These are phyloP conservation scores for Kryphioiulus occultus DNA, from an alignment of 2,888 invertebrate species.

Conservation along the genomic window DNA sequence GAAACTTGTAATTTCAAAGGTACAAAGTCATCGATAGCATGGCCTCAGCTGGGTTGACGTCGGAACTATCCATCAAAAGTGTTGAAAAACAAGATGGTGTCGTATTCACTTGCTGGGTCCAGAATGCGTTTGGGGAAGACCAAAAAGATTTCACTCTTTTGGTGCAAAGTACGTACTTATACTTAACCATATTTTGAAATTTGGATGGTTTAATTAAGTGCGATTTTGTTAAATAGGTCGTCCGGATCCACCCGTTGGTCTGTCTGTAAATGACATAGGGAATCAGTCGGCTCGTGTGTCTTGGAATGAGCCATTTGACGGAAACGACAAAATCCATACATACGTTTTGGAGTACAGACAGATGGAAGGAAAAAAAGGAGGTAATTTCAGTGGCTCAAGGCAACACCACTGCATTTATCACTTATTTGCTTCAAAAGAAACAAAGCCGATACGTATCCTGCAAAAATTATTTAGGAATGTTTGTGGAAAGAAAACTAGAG, in stretches of 20 bases:
- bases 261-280: slow-evolving; percentile 46
- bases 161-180: slow-evolving; percentile 49
- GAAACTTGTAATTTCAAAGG: slow-evolving; percentile 44
- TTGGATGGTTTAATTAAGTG: not conserved
- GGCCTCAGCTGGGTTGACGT: slow-evolving; percentile 46
- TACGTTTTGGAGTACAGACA: slow-evolving; percentile 48
- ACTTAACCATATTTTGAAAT: not conserved
- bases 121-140: slow-evolving; percentile 50
- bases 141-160: slow-evolving; percentile 12
- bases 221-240: slow-evolving; percentile 3
- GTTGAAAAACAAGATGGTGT: slow-evolving; percentile 46
- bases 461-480: not conserved
- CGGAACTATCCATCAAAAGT: slow-evolving; percentile 46
- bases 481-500: no score
- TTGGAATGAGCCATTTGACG: slow-evolving; percentile 51
- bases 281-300: slow-evolving; percentile 49
- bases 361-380: slow-evolving; percentile 39
- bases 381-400: not conserved
- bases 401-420: no score
- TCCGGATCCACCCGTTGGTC: slow-evolving; percentile 49
- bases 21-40: slow-evolving; percentile 42
- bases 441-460: no score
- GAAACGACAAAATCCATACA: slow-evolving; percentile 39
- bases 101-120: slow-evolving; percentile 45
- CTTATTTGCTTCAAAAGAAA: no score